Percentiles rank a stretch among this genome's conserved stretches.
Conservation (phyloP, 2,888 invertebrate genomes). For the Coleophora deauratella region DNA sequence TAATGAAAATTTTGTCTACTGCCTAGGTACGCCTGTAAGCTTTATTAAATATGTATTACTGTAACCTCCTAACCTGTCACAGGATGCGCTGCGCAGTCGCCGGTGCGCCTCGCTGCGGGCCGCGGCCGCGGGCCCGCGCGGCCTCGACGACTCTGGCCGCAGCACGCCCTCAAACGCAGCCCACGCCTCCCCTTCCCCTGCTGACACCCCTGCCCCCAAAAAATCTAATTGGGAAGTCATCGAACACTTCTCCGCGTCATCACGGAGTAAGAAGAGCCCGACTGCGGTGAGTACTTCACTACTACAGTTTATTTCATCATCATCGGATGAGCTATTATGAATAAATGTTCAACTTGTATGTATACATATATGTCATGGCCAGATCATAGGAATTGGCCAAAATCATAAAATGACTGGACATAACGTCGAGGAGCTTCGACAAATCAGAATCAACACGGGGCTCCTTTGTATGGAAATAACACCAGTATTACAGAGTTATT, state of each 20-base stretch:
- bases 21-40: no score
- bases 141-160: constrained; percentile 49
- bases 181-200: constrained; percentile 70
- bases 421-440: no score
- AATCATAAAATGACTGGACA: no score
- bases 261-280: constrained; percentile 72
- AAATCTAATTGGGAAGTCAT: constrained; percentile 95
- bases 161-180: constrained; percentile 54
- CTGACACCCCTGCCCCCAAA: constrained; percentile 72
- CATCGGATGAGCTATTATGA: no score
- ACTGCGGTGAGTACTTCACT: constrained; percentile 43
- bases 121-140: constrained; percentile 29
- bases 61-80: constrained; percentile 12
- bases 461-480: no score
- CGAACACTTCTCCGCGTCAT: constrained; percentile 83
- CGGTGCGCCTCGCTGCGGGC: constrained; percentile 74
- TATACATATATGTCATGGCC: no score
- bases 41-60: no score
- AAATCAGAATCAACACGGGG: no score
- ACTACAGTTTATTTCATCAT: neutral
- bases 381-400: no score
- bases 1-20: no score
- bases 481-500: no score
- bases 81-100: constrained; percentile 77
- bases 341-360: no score